These are phyloP conservation scores for Nothobranchius furzeri DNA, from an alignment of 2,113 vertebrate genomes.

Conservation along the genomic window DNA sequence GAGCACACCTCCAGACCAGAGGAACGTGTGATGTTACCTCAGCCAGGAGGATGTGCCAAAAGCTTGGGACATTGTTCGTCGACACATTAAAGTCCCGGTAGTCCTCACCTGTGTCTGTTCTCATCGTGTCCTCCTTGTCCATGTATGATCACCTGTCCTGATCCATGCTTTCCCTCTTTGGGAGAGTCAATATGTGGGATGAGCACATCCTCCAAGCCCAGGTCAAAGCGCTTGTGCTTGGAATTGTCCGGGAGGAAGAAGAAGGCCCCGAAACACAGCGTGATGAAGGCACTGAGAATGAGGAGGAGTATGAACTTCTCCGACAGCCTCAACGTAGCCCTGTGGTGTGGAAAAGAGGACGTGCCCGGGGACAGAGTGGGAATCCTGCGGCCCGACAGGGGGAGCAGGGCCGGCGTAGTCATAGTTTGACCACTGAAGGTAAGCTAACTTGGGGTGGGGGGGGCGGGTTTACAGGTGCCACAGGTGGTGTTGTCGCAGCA, in stretches of 20 bases:
- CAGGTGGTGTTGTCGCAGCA: slow-evolving; percentile 64
- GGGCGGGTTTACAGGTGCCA: slow-evolving; percentile 54
- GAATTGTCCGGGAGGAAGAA: slow-evolving; percentile 99
- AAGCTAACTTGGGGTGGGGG: slow-evolving; percentile 20
- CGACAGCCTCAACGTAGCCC: slow-evolving; percentile 94
- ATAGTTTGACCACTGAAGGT: slow-evolving; percentile 71
- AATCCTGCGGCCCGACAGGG: slow-evolving; percentile 94
- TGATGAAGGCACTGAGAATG: slow-evolving; percentile 99
- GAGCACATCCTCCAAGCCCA: slow-evolving; percentile 95
- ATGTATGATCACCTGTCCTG: slow-evolving; percentile 89
- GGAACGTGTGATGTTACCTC: too few relatives aligned
- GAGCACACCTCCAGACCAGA: background rate
- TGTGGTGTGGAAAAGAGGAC: slow-evolving; percentile 91
- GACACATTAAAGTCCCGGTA: background rate
- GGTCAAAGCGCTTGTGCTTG: slow-evolving; percentile 97
- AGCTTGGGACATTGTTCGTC: too few relatives aligned
- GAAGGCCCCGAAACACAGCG: slow-evolving; percentile 97
- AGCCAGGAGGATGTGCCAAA: too few relatives aligned
- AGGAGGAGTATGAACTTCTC: slow-evolving; percentile 99
- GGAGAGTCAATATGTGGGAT: slow-evolving; percentile 93
- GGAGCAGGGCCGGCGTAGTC: slow-evolving; percentile 94
- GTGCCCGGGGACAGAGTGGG: slow-evolving; percentile 90
- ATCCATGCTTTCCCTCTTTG: slow-evolving; percentile 85
- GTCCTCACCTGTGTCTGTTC: slow-evolving; percentile 89
- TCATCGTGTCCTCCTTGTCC: slow-evolving; percentile 89